Conservation (phyloP, 1,140 invertebrate species). For the Drosophila saltans region DNA sequence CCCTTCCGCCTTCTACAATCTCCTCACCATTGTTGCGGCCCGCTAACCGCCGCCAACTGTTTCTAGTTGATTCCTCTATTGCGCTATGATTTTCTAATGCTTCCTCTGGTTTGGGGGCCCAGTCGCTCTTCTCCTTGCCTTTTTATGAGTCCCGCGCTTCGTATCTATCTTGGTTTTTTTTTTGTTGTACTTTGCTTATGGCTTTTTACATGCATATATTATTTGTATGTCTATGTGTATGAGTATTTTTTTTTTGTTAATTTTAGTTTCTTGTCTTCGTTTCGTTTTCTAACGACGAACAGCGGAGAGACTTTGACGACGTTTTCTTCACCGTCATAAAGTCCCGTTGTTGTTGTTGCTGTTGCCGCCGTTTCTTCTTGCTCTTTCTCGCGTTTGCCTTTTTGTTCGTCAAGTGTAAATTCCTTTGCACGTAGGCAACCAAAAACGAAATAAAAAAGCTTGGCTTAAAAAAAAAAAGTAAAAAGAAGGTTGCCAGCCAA, state of each 20-base stretch:
- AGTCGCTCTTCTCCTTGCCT: slow-evolving; percentile 42
- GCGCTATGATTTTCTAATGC: slow-evolving; percentile 68
- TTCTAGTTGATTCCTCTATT: slow-evolving; percentile 50
- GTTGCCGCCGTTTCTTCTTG: slow-evolving; percentile 38
- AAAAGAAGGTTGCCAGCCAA: slow-evolving; percentile 58
- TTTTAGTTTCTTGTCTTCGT: slow-evolving; percentile 51
- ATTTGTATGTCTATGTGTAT: slow-evolving; percentile 15
- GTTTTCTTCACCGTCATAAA: slow-evolving; percentile 63
- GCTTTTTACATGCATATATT: slow-evolving; percentile 36
- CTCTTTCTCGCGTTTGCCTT: slow-evolving; percentile 49
- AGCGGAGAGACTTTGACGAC: slow-evolving; percentile 19
- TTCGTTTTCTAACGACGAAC: slow-evolving; percentile 71
- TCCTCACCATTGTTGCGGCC: slow-evolving; percentile 8
- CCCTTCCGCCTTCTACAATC: background rate
- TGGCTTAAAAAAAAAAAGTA: slow-evolving; percentile 36
- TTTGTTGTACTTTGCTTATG: slow-evolving; percentile 43
- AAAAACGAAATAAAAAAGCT: slow-evolving; percentile 45
- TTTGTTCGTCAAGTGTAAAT: slow-evolving; percentile 77
- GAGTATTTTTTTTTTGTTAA: slow-evolving; percentile 23
- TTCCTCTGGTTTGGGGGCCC: slow-evolving; percentile 41
- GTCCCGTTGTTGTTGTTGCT: slow-evolving; percentile 70
- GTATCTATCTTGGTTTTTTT: slow-evolving; percentile 12
- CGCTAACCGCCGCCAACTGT: slow-evolving; percentile 52
- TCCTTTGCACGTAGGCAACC: slow-evolving; percentile 76
- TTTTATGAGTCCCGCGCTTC: slow-evolving; percentile 32